These are phyloP conservation scores for Meteorus sp. DNA, from an alignment of 1,140 invertebrate species.

Conservation along the genomic window DNA sequence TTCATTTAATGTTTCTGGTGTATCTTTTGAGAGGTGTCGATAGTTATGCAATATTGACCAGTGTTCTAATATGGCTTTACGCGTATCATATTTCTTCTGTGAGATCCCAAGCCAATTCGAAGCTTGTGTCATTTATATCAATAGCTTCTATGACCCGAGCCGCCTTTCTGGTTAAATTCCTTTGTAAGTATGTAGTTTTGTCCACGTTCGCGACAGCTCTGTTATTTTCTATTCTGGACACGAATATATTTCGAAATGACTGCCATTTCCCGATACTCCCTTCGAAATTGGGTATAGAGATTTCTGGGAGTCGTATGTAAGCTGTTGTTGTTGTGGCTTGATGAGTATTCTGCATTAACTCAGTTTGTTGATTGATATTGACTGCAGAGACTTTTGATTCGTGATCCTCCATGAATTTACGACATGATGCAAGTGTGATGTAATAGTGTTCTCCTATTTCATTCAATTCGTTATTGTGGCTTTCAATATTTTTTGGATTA, in stretches of 20 bases:
- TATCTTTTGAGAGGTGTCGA: not conserved
- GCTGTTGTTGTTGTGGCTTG: no score
- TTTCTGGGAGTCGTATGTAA: slow-evolving; percentile 11
- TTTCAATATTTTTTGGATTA: not conserved
- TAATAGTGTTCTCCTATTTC: not conserved
- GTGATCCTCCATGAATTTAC: not conserved
- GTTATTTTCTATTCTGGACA: slow-evolving; percentile 2
- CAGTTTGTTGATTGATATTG: no score
- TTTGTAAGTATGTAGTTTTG: slow-evolving; percentile 14
- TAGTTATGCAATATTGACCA: not conserved
- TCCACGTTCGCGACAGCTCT: not conserved
- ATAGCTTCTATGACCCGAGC: slow-evolving; percentile 2
- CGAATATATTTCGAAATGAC: slow-evolving; percentile 13
- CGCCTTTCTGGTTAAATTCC: slow-evolving; percentile 2
- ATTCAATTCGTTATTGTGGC: not conserved
- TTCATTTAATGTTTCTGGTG: not conserved
- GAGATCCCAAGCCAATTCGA: slow-evolving; percentile 6
- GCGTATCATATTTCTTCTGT: not conserved
- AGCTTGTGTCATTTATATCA: slow-evolving; percentile 8
- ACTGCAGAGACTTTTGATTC: no score
- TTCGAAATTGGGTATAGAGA: slow-evolving; percentile 7
- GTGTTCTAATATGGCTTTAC: slow-evolving; percentile 4
- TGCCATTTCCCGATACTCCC: slow-evolving; percentile 10
- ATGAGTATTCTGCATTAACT: no score
- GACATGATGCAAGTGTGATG: not conserved